These are phyloP conservation scores for Falco berigora DNA, from an alignment of 2,797 vertebrate genomes.

Conservation along the genomic window DNA sequence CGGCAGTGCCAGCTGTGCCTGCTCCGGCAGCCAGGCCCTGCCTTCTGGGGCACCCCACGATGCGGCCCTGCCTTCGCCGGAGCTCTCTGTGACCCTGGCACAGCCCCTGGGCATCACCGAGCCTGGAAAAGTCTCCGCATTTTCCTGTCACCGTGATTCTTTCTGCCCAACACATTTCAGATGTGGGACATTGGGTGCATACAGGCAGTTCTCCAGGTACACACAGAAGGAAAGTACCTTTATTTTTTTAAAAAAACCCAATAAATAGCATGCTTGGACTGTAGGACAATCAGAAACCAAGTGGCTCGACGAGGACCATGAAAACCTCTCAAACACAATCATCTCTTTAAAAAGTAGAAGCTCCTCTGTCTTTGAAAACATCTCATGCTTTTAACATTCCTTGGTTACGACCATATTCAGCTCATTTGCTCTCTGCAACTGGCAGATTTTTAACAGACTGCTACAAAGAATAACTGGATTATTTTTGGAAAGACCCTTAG, in stretches of 20 bases:
- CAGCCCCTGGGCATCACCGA: fast-evolving
- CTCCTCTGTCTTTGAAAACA: not conserved
- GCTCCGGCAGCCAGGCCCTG: not conserved
- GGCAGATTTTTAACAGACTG: not conserved
- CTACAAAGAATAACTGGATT: not conserved
- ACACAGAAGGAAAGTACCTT: not conserved
- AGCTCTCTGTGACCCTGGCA: fast-evolving
- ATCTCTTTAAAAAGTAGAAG: not conserved
- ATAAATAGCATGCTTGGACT: fast-evolving
- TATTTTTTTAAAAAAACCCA: not conserved
- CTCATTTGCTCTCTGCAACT: not conserved
- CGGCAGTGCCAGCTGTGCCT: fast-evolving
- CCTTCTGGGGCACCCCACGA: fast-evolving
- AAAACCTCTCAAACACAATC: not conserved
- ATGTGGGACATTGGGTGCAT: not conserved
- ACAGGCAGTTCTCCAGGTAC: not conserved
- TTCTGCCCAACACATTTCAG: not conserved
- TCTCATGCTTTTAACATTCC: not conserved
- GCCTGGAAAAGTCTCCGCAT: fast-evolving
- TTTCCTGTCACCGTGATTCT: not conserved
- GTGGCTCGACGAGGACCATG: not conserved
- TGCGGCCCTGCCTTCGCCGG: not conserved
- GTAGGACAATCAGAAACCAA: not conserved
- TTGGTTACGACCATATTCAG: fast-evolving
- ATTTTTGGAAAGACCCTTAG: not conserved